Conservation (phyloP, 1,140 invertebrate genomes). For the Tribolium castaneum region DNA sequence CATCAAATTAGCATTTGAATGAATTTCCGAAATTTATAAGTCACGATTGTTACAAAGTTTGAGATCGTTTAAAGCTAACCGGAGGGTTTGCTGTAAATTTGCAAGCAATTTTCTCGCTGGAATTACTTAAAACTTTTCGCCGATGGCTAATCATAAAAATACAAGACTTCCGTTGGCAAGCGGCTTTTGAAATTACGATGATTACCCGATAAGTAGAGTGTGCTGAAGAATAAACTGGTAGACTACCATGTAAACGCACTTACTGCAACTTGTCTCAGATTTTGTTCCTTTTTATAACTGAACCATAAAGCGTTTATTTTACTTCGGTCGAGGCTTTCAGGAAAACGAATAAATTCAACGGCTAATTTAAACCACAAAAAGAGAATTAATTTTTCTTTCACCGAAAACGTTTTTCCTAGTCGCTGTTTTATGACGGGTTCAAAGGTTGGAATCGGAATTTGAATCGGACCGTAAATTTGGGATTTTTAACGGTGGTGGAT, state of each 20-base stretch:
- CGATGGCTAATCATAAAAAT: conserved; percentile 24
- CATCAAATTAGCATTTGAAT: conserved; percentile 9
- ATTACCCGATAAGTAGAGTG: conserved; percentile 24
- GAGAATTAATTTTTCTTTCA: too few species aligned
- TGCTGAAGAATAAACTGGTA: neutral
- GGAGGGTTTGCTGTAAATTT: conserved; percentile 14
- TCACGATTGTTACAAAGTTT: neutral
- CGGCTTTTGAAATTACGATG: conserved; percentile 33
- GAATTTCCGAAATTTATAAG: conserved; percentile 2
- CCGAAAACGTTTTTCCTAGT: too few species aligned
- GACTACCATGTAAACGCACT: conserved; percentile 1
- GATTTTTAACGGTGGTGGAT: neutral
- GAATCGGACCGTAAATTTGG: neutral
- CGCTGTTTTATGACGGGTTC: neutral
- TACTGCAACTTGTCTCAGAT: neutral
- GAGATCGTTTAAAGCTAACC: conserved; percentile 5
- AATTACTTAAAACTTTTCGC: conserved; percentile 26
- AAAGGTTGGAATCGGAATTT: neutral
- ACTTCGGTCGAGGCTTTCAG: neutral
- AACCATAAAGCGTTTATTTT: neutral
- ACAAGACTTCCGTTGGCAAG: conserved; percentile 26
- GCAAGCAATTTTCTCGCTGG: conserved; percentile 32
- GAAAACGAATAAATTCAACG: too few species aligned
- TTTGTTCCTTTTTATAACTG: neutral
- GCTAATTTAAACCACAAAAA: too few species aligned